Conservation (phyloP, 2,113 vertebrate species). For the Sorex araneus region DNA sequence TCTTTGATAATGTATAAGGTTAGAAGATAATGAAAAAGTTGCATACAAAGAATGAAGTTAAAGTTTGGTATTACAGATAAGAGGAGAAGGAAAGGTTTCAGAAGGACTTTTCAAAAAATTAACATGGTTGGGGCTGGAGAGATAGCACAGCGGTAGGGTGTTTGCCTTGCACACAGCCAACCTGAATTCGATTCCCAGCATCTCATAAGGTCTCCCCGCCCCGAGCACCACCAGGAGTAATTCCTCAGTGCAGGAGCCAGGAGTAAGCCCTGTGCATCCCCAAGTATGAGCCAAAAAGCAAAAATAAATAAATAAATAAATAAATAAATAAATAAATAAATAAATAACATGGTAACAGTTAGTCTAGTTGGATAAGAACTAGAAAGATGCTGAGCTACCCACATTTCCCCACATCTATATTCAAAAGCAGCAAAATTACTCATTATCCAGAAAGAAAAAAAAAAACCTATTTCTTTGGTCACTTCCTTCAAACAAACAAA, state of each 20-base stretch:
- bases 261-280: no score
- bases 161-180: no score
- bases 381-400: background rate
- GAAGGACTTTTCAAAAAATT: conserved; percentile 3
- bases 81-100: background rate
- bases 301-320: no score
- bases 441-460: background rate
- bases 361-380: background rate
- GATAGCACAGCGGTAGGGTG: no score
- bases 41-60: background rate
- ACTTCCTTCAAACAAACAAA: background rate
- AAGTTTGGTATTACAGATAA: background rate
- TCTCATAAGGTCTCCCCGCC: no score
- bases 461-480: background rate
- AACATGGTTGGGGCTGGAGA: background rate
- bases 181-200: no score
- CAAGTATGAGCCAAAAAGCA: no score
- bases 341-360: background rate
- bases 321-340: no score
- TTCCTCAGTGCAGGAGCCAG: no score
- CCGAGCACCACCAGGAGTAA: no score
- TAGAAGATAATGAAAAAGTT: background rate
- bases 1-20: background rate
- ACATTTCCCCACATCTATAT: background rate
- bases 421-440: background rate